Base-by-base conservation (phyloP, 2,797 vertebrate species). In the Gorsachius magnificus region DNA sequence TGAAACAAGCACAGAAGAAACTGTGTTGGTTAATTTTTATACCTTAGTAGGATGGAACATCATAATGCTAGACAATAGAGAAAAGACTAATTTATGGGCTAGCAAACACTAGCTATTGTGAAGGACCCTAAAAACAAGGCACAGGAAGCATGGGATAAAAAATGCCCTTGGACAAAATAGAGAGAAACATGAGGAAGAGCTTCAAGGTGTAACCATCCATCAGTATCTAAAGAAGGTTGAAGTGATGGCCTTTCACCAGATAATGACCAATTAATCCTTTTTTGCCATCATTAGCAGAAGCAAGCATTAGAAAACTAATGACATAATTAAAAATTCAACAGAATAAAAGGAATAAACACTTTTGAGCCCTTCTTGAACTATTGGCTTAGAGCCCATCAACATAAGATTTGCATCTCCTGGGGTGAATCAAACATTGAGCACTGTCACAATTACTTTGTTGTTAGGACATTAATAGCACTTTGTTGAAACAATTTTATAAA, bases 271-370 rank as follows among this genome's bases (percentile, higher is more conserved):
- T 78, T 74, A 92, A 88, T 88, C 26, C 13, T 61, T 78, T 86
- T 91, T 24, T 86, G 53, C 36, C 65, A 83, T 24, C 0, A 0
- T 74, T 71, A 86, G n/a, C 60, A 91, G 48, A 88, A 18, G 43
- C 45, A 90, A 92, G 56, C 54, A 72, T 89, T 90, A 93, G 48
- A 83, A 95, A 72, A 8, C 28, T 91, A 91, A 91, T 58, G 66
- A 58, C 41, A 57, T 46, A 84, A 92, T 72, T 71, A 68, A 92
- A 92, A 92, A 53, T 29, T 83, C 63, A 93, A 68, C 14, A 87
- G 69, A 83, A 86, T n/a, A 71, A 68, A 81, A 45, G 9, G 31
- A 94, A 89, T 35, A 65, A 89, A 15, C 50, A 48, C 24, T 83
- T 71, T 56, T 51, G 12, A 93, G 21, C 26, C 13, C 14, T 46